Evolutionary conservation across 2,113 vertebrate genomes (phyloP).

Genomic region (Entosphenus tridentatus): DNA sequence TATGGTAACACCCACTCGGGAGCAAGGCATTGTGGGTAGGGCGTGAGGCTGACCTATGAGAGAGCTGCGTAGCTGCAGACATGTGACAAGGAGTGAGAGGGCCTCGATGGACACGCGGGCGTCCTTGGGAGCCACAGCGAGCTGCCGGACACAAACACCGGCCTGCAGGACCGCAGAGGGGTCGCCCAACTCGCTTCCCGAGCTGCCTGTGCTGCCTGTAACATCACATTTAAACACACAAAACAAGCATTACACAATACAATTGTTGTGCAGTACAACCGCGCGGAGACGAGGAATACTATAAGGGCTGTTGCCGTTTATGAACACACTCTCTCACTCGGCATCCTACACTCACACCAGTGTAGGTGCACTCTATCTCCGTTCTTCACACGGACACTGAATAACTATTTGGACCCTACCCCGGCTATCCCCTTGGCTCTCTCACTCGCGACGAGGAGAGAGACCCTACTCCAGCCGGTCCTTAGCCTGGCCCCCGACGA

Average conservation of each 20-base stretch:
- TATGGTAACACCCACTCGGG: neutral
- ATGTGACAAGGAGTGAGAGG: slow-evolving; percentile 77
- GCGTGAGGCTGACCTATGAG: slow-evolving; percentile 39
- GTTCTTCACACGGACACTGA: too few relatives aligned
- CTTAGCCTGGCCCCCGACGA: too few relatives aligned
- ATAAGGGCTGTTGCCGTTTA: too few relatives aligned
- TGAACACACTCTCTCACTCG: too few relatives aligned
- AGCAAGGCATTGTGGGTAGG: neutral
- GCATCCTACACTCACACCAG: too few relatives aligned
- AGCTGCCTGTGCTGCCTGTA: slow-evolving; percentile 89
- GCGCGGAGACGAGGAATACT: too few relatives aligned
- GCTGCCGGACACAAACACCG: slow-evolving; percentile 79
- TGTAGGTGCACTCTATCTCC: too few relatives aligned
- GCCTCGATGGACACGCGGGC: slow-evolving; percentile 82
- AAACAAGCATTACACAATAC: neutral
- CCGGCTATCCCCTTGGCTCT: too few relatives aligned
- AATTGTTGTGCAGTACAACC: too few relatives aligned
- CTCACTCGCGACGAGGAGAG: too few relatives aligned
- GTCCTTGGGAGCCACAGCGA: slow-evolving; percentile 75
- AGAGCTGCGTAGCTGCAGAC: slow-evolving; percentile 79
- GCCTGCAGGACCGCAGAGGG: slow-evolving; percentile 46
- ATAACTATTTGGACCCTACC: too few relatives aligned
- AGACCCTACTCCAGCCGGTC: too few relatives aligned
- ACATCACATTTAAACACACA: slow-evolving; percentile 5
- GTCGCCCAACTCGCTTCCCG: slow-evolving; percentile 67